phyloP scores from a whole-genome alignment of 2,113 vertebrate species.

The Atlantisia rogersi region DNA sequence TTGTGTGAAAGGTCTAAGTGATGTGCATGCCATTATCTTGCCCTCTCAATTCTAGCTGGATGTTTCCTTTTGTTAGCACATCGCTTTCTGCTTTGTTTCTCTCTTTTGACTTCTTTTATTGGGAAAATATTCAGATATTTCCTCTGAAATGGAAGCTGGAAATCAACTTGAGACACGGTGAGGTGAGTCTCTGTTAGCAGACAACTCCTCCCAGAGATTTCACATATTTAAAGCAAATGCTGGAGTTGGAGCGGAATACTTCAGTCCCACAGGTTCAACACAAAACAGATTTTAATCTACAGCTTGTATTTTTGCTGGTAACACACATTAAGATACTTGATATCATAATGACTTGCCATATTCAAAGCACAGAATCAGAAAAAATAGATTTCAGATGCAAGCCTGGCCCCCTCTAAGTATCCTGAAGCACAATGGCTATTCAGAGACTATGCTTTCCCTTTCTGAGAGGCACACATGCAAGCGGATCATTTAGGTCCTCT shows the following conservation, averaged over 20 bases:
- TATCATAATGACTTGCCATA: slow-evolving; percentile 45
- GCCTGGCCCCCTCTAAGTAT: not conserved
- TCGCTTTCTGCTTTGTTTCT: not conserved
- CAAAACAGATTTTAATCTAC: slow-evolving; percentile 44
- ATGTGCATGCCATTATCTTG: not conserved
- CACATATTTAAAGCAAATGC: not conserved
- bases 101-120: not conserved
- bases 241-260: not conserved
- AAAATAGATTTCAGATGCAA: slow-evolving; percentile 54
- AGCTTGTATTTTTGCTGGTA: slow-evolving; percentile 39
- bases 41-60: not conserved
- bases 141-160: slow-evolving; percentile 15
- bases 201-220: not conserved
- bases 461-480: not conserved
- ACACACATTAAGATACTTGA: slow-evolving; percentile 30
- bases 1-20: not conserved
- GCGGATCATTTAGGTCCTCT: not conserved
- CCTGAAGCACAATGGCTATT: not conserved
- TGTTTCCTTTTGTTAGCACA: not conserved
- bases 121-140: not conserved
- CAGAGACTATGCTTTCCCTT: not conserved
- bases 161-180: not conserved
- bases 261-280: slow-evolving; percentile 5
- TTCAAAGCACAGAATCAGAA: not conserved
- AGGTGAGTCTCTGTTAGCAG: not conserved